A percentile compares a stretch with the other conserved stretches of the same genome.
Evolutionary conservation across 2,888 invertebrate species (phyloP).

Genomic region (Chymomyza amoena): DNA sequence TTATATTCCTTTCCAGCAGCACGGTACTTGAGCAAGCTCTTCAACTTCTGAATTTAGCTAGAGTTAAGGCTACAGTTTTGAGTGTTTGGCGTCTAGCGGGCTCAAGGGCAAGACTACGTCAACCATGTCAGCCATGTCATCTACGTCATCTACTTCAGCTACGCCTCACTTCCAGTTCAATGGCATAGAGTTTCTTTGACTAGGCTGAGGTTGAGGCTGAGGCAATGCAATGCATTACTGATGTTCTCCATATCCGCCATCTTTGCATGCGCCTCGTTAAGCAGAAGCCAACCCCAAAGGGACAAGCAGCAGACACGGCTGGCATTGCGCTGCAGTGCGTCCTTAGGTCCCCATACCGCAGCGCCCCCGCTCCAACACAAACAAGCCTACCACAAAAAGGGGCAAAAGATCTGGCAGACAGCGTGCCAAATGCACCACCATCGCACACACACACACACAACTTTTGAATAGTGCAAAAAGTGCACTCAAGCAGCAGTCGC

Average conservation of each 20-base stretch:
- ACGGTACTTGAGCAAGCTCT: not conserved
- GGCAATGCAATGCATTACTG: not conserved
- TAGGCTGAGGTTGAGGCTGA: not conserved
- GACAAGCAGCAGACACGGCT: not conserved
- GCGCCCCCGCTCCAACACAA: no score
- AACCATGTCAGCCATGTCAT: not conserved
- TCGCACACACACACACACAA: slow-evolving; percentile 22
- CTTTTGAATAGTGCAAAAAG: slow-evolving; percentile 71
- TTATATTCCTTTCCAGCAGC: slow-evolving; percentile 9
- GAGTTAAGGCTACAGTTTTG: not conserved
- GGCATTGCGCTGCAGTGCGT: not conserved
- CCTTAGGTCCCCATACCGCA: not conserved
- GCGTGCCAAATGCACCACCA: slow-evolving; percentile 38
- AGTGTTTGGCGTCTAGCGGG: not conserved
- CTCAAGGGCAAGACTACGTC: slow-evolving; percentile 8
- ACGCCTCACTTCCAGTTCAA: slow-evolving; percentile 33
- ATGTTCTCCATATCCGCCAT: slow-evolving; percentile 28
- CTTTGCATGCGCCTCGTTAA: slow-evolving; percentile 25
- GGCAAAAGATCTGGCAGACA: slow-evolving; percentile 28
- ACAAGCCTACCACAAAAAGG: slow-evolving; percentile 29
- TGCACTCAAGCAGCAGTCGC: slow-evolving; percentile 61
- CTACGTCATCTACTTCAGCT: slow-evolving; percentile 23
- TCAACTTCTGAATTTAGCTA: not conserved
- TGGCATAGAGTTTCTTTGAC: slow-evolving; percentile 17
- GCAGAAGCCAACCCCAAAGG: slow-evolving; percentile 31